Percentiles rank a stretch among this genome's conserved stretches.
Conservation (phyloP, 2,888 invertebrate genomes). For the Linyphia triangularis region DNA sequence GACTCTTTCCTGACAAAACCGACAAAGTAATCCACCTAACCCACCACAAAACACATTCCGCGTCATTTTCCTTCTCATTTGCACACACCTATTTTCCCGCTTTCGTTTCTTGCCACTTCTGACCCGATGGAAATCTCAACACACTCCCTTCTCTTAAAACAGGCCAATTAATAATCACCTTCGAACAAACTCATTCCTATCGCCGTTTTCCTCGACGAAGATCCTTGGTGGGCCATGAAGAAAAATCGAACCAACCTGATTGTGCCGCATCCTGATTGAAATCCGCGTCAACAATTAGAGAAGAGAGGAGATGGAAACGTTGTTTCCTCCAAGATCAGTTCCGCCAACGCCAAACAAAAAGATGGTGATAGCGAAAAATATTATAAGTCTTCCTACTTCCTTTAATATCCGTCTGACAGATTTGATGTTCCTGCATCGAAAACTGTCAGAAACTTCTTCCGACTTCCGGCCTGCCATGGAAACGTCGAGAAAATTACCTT, state of each 20-base stretch:
- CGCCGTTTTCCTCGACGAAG: neutral
- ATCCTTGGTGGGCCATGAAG: neutral
- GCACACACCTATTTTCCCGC: neutral
- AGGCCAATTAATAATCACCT: neutral
- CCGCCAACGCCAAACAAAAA: neutral
- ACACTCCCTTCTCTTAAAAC: neutral
- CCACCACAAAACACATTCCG: no score
- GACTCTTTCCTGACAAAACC: neutral
- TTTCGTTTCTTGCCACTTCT: neutral
- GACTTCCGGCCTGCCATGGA: conserved; percentile 3
- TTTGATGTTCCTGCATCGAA: neutral
- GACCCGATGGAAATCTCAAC: neutral
- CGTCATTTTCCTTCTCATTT: neutral
- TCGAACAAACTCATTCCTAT: neutral
- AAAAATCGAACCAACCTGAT: neutral
- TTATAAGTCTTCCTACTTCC: neutral
- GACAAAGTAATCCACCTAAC: neutral
- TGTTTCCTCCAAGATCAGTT: neutral
- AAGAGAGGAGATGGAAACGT: neutral
- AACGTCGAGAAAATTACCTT: neutral
- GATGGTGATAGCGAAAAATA: neutral
- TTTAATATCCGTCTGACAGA: neutral
- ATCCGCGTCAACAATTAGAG: neutral
- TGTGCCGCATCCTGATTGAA: neutral
- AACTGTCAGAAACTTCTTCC: neutral